Percentiles rank a stretch among this genome's conserved stretches.
Conservation (phyloP, 2,888 invertebrate species). For the Halocaridina rubra region DNA sequence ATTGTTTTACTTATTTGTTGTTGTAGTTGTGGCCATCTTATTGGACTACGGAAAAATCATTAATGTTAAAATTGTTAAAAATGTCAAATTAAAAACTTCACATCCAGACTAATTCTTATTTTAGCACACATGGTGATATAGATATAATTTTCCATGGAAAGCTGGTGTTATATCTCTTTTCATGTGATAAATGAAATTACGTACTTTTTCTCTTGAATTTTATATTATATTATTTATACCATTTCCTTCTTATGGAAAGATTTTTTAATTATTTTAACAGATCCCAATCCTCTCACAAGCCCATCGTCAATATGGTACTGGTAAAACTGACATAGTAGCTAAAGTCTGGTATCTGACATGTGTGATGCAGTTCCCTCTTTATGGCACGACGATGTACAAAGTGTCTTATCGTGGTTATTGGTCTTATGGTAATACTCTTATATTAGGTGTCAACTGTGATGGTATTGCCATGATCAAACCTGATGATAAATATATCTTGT, state of each 20-base stretch:
- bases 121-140: no score
- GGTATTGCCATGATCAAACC: slow-evolving; percentile 91
- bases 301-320: slow-evolving; percentile 91
- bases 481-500: slow-evolving; percentile 90
- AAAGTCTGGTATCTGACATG: slow-evolving; percentile 94
- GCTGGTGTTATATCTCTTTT: no score
- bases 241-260: neutral
- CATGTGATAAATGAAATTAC: no score
- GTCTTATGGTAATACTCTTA: slow-evolving; percentile 80
- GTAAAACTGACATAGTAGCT: slow-evolving; percentile 88
- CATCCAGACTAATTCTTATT: no score
- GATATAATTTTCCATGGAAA: no score
- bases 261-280: slow-evolving; percentile 69
- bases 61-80: no score
- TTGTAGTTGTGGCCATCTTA: no score
- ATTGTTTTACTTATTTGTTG: no score
- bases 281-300: slow-evolving; percentile 88
- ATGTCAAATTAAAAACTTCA: no score
- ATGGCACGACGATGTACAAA: slow-evolving; percentile 86
- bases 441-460: slow-evolving; percentile 89
- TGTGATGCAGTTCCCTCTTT: slow-evolving; percentile 95
- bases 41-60: no score
- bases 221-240: no score
- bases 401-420: slow-evolving; percentile 94
- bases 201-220: no score